Conservation (phyloP, 1,140 invertebrate species). For the Caenorhabditis brenneri region DNA sequence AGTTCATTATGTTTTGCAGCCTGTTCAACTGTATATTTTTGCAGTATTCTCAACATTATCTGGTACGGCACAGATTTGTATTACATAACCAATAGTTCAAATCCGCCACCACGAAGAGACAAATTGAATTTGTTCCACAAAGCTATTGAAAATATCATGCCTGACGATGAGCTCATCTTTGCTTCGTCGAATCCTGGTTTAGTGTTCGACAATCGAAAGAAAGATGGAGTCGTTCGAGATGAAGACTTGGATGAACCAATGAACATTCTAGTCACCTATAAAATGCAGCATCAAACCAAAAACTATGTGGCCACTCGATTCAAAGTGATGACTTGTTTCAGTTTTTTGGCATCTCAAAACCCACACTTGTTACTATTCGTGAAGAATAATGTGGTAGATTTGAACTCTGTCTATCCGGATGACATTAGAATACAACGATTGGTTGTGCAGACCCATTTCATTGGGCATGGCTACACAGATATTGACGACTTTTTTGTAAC, state of each 20-base stretch:
- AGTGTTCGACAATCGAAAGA: neutral
- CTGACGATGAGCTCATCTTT: neutral
- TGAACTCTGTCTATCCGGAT: slow-evolving; percentile 3
- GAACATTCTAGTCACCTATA: neutral
- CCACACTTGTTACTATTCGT: neutral
- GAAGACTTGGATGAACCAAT: neutral
- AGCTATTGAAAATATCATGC: neutral
- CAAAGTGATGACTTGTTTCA: neutral
- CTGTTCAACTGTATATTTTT: too few species aligned
- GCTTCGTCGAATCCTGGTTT: neutral
- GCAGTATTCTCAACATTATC: neutral
- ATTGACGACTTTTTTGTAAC: neutral
- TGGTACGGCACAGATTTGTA: neutral
- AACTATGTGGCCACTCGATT: too few species aligned
- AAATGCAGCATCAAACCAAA: neutral
- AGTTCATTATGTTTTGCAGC: neutral
- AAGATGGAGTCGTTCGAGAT: neutral
- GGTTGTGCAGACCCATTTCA: neutral
- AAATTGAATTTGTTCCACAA: neutral
- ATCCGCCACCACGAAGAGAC: neutral
- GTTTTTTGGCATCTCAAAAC: neutral
- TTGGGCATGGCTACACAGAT: neutral
- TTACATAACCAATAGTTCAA: neutral
- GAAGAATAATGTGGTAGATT: neutral
- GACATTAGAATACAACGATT: neutral